Evolutionary conservation across 2,888 invertebrate species (phyloP), one percentile per base, ranked within the genome.

Genomic region (Ectemnius continuus): DNA sequence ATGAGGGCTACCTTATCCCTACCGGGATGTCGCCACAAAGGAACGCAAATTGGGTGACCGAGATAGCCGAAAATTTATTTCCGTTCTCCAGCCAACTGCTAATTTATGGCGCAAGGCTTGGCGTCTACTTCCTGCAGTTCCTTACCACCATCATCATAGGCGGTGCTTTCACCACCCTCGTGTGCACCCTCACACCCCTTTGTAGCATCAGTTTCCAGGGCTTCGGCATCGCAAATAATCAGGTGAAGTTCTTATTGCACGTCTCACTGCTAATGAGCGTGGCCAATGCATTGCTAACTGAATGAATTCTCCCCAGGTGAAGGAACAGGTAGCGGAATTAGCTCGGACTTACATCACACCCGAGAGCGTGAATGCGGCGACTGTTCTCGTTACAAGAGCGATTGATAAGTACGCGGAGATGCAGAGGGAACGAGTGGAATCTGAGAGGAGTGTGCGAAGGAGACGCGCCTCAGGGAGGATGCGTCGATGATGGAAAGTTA

Each of bases 131-230:
- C 1, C 65, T 82, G 26, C 76, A 84, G 14, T 64, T 84, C 5
- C 16, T 83, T 0, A 36, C 85, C 8, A 86, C 93, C 4, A 83
- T 93, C 4, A 69, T 93, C 4, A 87, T 94, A 64, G 93, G 94
- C 3, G 91, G 92, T n/a, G 87, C 93, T 6, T 89, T 94, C 2
- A 91, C 93, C 0, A 91, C 93, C 0, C 92, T 93, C 0, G 89
- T 94, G 0, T 95, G 95, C 85, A 92, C 93, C 0, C 92, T 94
- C 76, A 94, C 94, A 0, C 93, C 94, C 8, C 84, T 94, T 16
- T 95, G 95, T 85, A 91, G 92, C 3, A 93, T 94, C 67, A 91
- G 91, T 0, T 93, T 94, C 86, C 88, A 91, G 26, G 92, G 92
- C 62, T 81, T 91, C 72, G 80, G 78, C 20, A 26, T 84, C n/a